A percentile compares a stretch with the other conserved stretches of the same genome.
These are phyloP conservation scores for Scomber japonicus DNA, from an alignment of 2,113 vertebrate genomes.

Conservation along the genomic window DNA sequence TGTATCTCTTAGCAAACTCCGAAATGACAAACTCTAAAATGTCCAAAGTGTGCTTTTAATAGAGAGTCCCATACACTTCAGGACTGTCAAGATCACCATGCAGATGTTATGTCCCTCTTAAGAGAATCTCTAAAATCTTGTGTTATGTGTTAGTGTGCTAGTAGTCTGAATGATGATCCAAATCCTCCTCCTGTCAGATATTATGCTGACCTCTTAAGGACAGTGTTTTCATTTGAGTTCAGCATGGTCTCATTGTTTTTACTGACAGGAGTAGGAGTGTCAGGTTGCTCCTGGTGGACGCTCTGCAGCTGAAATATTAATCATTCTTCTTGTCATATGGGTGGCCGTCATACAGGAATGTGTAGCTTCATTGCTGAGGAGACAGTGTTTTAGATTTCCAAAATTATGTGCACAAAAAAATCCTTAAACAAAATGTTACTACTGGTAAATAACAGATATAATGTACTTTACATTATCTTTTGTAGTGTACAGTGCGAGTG, in stretches of 20 bases:
- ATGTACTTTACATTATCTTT: not conserved
- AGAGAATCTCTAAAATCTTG: too few relatives aligned
- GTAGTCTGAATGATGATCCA: too few relatives aligned
- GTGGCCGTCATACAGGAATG: not conserved
- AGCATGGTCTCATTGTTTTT: conserved; percentile 5
- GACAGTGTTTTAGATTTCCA: not conserved
- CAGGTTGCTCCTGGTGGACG: not conserved
- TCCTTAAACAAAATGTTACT: not conserved
- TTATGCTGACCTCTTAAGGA: not conserved
- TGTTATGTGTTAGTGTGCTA: too few relatives aligned
- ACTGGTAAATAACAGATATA: too few relatives aligned
- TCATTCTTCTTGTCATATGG: conserved; percentile 4
- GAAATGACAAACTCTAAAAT: too few relatives aligned
- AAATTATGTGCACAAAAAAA: not conserved
- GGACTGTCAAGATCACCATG: too few relatives aligned
- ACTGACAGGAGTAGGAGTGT: conserved; percentile 16
- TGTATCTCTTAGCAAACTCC: too few relatives aligned
- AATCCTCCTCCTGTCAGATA: too few relatives aligned
- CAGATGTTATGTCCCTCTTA: too few relatives aligned
- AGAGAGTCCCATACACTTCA: too few relatives aligned
- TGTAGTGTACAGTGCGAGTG: not conserved
- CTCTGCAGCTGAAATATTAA: conserved; percentile 51
- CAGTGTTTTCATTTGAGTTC: not conserved
- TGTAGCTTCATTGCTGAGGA: not conserved
- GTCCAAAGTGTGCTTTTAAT: too few relatives aligned